A percentile compares a stretch with the other conserved stretches of the same genome.
Evolutionary conservation across 2,797 vertebrate species (phyloP).

Genomic region (Potorous gilbertii): DNA sequence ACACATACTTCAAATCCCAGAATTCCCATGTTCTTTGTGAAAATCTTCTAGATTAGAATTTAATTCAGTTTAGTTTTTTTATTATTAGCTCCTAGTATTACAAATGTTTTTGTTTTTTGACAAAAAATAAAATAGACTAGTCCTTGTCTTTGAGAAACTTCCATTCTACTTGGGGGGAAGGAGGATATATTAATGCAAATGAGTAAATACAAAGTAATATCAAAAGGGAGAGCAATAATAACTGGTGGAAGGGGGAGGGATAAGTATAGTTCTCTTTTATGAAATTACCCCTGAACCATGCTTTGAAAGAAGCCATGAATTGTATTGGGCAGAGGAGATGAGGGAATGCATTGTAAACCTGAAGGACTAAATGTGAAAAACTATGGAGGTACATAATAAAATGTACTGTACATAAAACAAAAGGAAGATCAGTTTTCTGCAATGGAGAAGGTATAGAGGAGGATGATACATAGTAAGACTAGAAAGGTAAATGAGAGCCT

Average conservation of each 20-base stretch:
- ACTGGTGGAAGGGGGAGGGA: not conserved
- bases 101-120: no score
- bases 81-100: not conserved
- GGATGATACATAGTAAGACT: not conserved
- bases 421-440: not conserved
- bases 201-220: no score
- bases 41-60: not conserved
- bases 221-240: not conserved
- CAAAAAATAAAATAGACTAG: no score
- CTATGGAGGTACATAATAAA: not conserved
- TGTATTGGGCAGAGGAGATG: not conserved
- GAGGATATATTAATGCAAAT: no score
- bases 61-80: not conserved
- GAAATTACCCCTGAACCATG: not conserved
- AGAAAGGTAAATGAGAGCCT: not conserved
- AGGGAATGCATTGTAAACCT: not conserved
- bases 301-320: not conserved
- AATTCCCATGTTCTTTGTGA: not conserved
- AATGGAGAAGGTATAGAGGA: not conserved
- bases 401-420: not conserved
- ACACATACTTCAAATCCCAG: not conserved
- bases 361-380: not conserved
- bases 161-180: no score
- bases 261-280: not conserved
- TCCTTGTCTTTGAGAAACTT: no score